A percentile compares a stretch with the other conserved stretches of the same genome.
These are phyloP conservation scores for Aphelocoma californica DNA, from an alignment of 2,797 vertebrate genomes.

Conservation along the genomic window DNA sequence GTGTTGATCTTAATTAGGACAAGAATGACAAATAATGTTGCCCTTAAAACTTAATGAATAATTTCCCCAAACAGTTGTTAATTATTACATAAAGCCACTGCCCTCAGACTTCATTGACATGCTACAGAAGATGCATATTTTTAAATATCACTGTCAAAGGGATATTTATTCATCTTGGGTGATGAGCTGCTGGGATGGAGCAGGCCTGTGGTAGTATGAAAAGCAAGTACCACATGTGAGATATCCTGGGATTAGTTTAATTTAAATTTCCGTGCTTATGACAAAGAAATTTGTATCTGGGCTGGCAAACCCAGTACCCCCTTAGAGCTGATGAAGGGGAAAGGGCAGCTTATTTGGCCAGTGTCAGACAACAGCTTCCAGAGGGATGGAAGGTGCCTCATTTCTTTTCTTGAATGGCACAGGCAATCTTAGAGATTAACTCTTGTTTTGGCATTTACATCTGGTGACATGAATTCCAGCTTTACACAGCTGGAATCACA, in stretches of 20 bases:
- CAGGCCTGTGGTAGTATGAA: not conserved
- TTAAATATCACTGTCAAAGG: not conserved
- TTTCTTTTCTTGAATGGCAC: not conserved
- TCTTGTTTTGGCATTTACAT: not conserved
- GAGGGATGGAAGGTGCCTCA: not conserved
- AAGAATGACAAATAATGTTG: not conserved
- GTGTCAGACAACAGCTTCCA: not conserved
- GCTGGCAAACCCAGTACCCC: not conserved
- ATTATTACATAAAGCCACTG: not conserved
- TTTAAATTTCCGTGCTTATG: not conserved
- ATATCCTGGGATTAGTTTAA: not conserved
- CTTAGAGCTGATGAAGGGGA: not conserved
- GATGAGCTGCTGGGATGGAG: not conserved
- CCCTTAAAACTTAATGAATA: constrained; percentile 7
- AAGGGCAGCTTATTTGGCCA: not conserved
- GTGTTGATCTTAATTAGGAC: not conserved
- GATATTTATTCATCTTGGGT: not conserved
- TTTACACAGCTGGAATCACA: not conserved
- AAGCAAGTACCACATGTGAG: not conserved
- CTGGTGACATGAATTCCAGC: not conserved
- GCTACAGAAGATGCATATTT: not conserved
- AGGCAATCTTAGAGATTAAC: not conserved
- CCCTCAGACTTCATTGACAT: not conserved
- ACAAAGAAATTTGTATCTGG: not conserved
- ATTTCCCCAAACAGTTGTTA: not conserved